Conservation (phyloP, 1,140 invertebrate genomes). For the Capitella teleta region DNA sequence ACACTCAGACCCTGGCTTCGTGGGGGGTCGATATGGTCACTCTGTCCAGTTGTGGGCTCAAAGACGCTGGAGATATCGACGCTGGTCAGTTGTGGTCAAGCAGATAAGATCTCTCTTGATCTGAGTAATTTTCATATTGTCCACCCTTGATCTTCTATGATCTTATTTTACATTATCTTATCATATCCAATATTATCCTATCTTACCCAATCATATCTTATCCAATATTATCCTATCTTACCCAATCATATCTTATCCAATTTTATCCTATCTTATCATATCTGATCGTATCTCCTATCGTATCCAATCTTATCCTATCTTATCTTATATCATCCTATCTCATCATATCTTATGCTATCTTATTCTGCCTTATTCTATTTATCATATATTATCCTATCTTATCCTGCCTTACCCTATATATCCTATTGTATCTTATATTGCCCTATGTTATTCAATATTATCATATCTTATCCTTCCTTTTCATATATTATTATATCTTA, state of each 20-base stretch:
- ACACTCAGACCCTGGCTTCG: constrained; percentile 74
- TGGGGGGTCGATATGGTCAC: constrained; percentile 93
- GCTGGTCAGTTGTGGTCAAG: background rate
- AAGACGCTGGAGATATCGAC: background rate
- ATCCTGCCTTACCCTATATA: too few species aligned
- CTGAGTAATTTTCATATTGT: background rate
- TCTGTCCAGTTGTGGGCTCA: constrained; percentile 43
- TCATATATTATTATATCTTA: background rate
- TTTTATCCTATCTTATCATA: constrained; percentile 5
- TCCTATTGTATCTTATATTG: too few species aligned
- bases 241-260: constrained; percentile 3
- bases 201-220: constrained; percentile 3
- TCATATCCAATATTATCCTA: constrained; percentile 7
- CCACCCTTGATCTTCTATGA: background rate
- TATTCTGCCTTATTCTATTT: background rate
- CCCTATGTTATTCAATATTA: background rate
- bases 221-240: constrained; percentile 1
- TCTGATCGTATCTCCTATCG: background rate
- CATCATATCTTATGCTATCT: background rate
- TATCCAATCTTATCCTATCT: background rate
- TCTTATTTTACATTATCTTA: constrained; percentile 5
- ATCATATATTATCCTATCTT: constrained; percentile 4
- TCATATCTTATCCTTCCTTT: background rate
- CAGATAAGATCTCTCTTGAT: background rate
- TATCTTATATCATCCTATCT: constrained; percentile 3